Evolutionary conservation across 2,888 invertebrate genomes (phyloP).

Genomic region (Tryphoninae sp.): DNA sequence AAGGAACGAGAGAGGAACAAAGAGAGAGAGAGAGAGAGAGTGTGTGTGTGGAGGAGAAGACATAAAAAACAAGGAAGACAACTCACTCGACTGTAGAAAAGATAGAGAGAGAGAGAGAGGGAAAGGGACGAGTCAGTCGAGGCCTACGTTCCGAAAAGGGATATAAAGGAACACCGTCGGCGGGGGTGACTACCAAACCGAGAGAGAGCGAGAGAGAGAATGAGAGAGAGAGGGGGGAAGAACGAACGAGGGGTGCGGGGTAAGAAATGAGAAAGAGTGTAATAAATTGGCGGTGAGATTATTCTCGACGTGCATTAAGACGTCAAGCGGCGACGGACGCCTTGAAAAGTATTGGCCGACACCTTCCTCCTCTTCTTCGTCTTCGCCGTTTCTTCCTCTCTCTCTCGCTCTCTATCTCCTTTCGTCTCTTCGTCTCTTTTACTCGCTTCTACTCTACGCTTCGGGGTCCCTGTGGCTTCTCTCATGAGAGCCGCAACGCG

Average conservation of each 20-base stretch:
- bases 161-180: constrained; percentile 69
- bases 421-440: constrained; percentile 21
- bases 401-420: constrained; percentile 17
- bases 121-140: constrained; percentile 49
- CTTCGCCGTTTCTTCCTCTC: constrained; percentile 33
- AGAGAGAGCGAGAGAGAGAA: constrained; percentile 60
- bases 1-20: neutral
- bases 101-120: constrained; percentile 28
- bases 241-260: constrained; percentile 59
- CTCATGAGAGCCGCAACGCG: neutral
- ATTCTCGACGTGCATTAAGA: constrained; percentile 82
- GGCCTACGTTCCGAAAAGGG: constrained; percentile 67
- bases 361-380: constrained; percentile 73
- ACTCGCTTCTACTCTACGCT: constrained; percentile 21
- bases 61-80: constrained; percentile 27
- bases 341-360: constrained; percentile 81
- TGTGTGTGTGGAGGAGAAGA: constrained; percentile 24
- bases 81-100: constrained; percentile 34
- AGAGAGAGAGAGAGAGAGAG: constrained; percentile 34
- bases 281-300: constrained; percentile 82
- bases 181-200: constrained; percentile 53
- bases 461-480: neutral
- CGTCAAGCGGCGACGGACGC: constrained; percentile 81
- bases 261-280: constrained; percentile 81
- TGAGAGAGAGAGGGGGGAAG: constrained; percentile 5